Evolutionary conservation across 2,113 vertebrate species (phyloP).

Genomic region (Elgaria multicarinata): DNA sequence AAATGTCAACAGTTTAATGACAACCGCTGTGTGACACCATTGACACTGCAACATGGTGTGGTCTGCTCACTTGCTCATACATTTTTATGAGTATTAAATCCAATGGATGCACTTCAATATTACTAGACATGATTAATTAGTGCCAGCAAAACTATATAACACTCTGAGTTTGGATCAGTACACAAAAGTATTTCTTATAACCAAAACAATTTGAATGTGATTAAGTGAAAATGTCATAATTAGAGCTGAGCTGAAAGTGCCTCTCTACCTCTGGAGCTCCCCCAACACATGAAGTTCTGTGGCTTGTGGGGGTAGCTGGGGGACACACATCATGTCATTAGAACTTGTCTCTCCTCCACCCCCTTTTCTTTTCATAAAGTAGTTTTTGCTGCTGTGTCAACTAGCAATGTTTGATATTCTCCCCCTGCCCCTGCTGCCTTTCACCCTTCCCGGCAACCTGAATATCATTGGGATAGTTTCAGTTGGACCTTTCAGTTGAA

Average conservation of each 20-base stretch:
- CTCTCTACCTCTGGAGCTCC: background rate
- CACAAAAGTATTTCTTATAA: background rate
- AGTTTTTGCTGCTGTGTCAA: background rate
- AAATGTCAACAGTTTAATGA: constrained; percentile 50
- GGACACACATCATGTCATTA: too few relatives aligned
- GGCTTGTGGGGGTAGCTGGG: background rate
- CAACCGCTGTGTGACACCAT: constrained; percentile 16
- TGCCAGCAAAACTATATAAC: background rate
- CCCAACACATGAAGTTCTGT: background rate
- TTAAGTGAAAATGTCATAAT: background rate
- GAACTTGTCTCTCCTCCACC: too few relatives aligned
- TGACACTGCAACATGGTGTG: constrained; percentile 10
- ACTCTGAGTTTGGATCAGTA: background rate
- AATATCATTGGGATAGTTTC: too few relatives aligned
- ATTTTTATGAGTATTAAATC: constrained; percentile 9
- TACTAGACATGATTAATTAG: background rate
- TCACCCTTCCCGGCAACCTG: too few relatives aligned
- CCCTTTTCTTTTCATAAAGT: background rate
- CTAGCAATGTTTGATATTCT: too few relatives aligned
- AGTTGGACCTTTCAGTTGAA: too few relatives aligned
- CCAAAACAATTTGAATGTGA: constrained; percentile 9
- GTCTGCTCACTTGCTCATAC: constrained; percentile 18
- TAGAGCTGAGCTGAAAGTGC: background rate
- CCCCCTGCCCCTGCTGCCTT: too few relatives aligned
- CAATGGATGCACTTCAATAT: constrained; percentile 28